A percentile compares a stretch with the other conserved stretches of the same genome.
Evolutionary conservation across 1,140 invertebrate species (phyloP).

Genomic region (Formica exsecta): DNA sequence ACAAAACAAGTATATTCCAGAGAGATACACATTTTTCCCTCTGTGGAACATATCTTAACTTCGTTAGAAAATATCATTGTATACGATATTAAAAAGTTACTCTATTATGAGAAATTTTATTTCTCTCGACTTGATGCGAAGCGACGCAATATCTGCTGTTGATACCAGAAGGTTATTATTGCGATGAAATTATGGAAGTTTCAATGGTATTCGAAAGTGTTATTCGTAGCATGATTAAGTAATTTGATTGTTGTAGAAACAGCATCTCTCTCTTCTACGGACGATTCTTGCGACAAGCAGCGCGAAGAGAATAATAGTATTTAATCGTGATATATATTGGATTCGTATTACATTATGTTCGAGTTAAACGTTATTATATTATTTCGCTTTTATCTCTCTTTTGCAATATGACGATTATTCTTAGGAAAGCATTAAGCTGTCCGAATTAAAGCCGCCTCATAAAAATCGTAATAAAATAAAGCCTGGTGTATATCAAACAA

Average conservation of each 20-base stretch:
- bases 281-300: background rate
- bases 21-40: background rate
- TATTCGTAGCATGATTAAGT: conserved; percentile 53
- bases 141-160: background rate
- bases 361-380: background rate
- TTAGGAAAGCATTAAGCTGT: background rate
- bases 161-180: conserved; percentile 36
- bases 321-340: conserved; percentile 26
- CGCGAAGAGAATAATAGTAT: background rate
- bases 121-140: conserved; percentile 26
- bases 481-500: background rate
- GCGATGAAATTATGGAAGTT: conserved; percentile 55
- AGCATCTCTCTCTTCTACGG: background rate
- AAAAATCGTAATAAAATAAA: conserved; percentile 32
- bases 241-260: conserved; percentile 33
- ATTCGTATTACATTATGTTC: conserved; percentile 15
- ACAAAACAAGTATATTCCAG: background rate
- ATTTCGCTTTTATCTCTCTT: background rate
- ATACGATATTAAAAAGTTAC: conserved; percentile 52
- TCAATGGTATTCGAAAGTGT: conserved; percentile 31
- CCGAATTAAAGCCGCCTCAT: conserved; percentile 22
- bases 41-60: background rate
- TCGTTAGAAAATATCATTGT: conserved; percentile 37
- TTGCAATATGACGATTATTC: background rate
- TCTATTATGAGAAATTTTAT: conserved; percentile 46